Conservation (phyloP, 2,888 invertebrate species). For the Hemistola chrysoprasaria region DNA sequence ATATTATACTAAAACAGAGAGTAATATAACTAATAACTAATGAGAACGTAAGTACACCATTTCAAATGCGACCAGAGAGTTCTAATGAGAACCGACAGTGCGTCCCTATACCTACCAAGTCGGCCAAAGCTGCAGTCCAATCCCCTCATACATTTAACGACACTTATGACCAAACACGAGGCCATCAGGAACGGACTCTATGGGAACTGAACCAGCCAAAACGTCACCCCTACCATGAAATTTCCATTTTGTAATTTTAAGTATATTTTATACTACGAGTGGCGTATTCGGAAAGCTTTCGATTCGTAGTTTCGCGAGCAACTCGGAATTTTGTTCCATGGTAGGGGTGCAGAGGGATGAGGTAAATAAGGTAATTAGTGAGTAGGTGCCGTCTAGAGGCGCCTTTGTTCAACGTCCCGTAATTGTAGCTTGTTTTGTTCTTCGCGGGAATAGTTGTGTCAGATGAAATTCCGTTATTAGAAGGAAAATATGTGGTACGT, state of each 20-base stretch:
- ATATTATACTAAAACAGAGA: too few species aligned
- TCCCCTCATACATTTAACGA: conserved; percentile 40
- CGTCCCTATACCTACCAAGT: conserved; percentile 34
- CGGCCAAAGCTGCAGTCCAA: conserved; percentile 37
- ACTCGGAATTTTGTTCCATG: conserved; percentile 12
- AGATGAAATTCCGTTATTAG: conserved; percentile 8
- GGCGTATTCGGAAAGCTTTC: too few species aligned
- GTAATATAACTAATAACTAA: too few species aligned
- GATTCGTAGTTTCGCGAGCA: too few species aligned
- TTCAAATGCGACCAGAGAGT: too few species aligned
- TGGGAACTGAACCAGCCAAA: too few species aligned
- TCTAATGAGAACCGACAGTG: conserved; percentile 35
- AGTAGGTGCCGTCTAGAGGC: conserved; percentile 23
- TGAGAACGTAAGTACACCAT: too few species aligned
- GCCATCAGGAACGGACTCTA: conserved; percentile 6
- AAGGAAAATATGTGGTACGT: conserved; percentile 8
- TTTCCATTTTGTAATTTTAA: too few species aligned
- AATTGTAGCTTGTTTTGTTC: conserved; percentile 27
- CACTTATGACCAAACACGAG: conserved; percentile 50
- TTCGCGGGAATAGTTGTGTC: conserved; percentile 11
- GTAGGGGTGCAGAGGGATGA: conserved; percentile 39
- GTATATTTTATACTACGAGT: too few species aligned
- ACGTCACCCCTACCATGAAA: too few species aligned
- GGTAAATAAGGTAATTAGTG: conserved; percentile 54
- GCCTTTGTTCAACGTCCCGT: conserved; percentile 25